phyloP scores from a whole-genome alignment of 2,113 vertebrate genomes.

The Archocentrus centrarchus region DNA sequence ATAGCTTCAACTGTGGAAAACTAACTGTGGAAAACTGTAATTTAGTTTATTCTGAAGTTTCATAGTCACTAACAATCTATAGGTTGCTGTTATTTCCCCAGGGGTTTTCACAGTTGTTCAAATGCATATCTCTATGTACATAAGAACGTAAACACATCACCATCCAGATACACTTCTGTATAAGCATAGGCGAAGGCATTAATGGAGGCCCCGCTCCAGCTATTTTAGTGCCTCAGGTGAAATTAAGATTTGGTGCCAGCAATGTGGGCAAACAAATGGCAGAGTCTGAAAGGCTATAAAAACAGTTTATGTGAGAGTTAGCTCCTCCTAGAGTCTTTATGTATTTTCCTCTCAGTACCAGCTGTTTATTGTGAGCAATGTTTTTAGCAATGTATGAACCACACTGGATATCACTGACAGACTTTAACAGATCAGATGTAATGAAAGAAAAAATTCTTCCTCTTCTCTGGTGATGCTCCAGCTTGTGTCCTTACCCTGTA shows the following conservation, averaged over 20 bases:
- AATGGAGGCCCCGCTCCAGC: not conserved
- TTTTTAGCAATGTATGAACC: not conserved
- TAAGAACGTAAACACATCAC: not conserved
- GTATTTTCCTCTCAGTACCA: conserved; percentile 2
- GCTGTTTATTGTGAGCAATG: not conserved
- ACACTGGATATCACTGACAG: not conserved
- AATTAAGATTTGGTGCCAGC: not conserved
- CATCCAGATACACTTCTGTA: not conserved
- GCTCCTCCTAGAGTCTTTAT: not conserved
- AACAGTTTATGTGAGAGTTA: not conserved
- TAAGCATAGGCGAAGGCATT: not conserved
- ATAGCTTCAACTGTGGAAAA: not conserved
- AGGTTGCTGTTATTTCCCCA: not conserved
- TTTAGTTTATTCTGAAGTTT: not conserved
- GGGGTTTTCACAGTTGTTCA: not conserved
- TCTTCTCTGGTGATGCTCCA: not conserved
- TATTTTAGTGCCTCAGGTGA: not conserved
- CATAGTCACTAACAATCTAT: not conserved
- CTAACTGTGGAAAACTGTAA: not conserved
- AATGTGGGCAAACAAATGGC: conserved; percentile 7
- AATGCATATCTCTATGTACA: not conserved
- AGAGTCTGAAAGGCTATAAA: not conserved
- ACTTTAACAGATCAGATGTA: not conserved
- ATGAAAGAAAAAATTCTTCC: not conserved
- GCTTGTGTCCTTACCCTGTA: not conserved